These are phyloP conservation scores for Oncorhynchus tshawytscha DNA, from an alignment of 2,113 vertebrate genomes.

Conservation along the genomic window DNA sequence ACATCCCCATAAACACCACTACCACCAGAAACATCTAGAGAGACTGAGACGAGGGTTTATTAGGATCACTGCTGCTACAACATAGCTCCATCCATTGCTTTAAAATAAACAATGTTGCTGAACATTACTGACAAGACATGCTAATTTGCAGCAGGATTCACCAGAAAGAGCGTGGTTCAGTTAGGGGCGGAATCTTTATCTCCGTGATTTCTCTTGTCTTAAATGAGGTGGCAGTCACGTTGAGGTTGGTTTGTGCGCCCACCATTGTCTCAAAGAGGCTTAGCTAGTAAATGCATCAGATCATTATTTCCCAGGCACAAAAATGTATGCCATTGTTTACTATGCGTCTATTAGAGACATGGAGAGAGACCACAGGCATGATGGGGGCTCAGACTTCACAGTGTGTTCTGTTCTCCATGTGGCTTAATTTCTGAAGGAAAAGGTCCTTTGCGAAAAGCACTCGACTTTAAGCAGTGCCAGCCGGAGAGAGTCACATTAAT, in stretches of 20 bases:
- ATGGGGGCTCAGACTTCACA: not conserved
- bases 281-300: slow-evolving; percentile 37
- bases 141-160: too few relatives aligned
- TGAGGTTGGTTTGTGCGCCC: not conserved
- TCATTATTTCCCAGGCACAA: slow-evolving; percentile 28
- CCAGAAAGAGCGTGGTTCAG: slow-evolving; percentile 23
- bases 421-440: slow-evolving; percentile 10
- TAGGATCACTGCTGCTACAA: slow-evolving; percentile 33
- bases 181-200: slow-evolving; percentile 50
- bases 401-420: not conserved
- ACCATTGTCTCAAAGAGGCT: slow-evolving; percentile 4
- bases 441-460: slow-evolving; percentile 16
- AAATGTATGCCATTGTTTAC: slow-evolving; percentile 29
- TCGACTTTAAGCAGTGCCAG: slow-evolving; percentile 8
- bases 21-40: slow-evolving; percentile 44
- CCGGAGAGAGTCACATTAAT: too few relatives aligned
- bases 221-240: slow-evolving; percentile 37
- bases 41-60: slow-evolving; percentile 3
- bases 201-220: slow-evolving; percentile 18
- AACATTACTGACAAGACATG: slow-evolving; percentile 43
- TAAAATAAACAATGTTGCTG: slow-evolving; percentile 16
- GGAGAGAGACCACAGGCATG: not conserved
- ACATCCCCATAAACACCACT: slow-evolving; percentile 40
- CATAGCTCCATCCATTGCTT: slow-evolving; percentile 56
- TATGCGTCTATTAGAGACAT: not conserved